These are phyloP conservation scores for Protobothrops mucrosquamatus DNA, from an alignment of 2,113 vertebrate species.

Conservation along the genomic window DNA sequence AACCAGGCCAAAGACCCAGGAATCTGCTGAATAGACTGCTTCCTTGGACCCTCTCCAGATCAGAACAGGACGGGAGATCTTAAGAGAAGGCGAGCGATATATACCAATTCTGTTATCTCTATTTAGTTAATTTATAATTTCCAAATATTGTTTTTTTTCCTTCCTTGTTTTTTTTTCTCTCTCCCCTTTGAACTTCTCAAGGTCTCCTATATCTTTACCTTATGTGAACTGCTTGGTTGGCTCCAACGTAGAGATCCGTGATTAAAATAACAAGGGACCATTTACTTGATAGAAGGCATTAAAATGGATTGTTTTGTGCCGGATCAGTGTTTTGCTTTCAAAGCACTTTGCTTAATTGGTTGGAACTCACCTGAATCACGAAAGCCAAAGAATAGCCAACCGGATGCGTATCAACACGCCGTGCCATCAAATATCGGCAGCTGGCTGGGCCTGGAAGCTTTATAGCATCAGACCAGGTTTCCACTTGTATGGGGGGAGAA, in stretches of 20 bases:
- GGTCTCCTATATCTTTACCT: conserved; percentile 15
- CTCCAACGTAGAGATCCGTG: background rate
- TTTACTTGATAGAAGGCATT: background rate
- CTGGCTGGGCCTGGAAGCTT: background rate
- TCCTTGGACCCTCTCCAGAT: background rate
- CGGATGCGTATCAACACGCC: too few species aligned
- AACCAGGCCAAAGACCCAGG: background rate
- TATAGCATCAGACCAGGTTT: background rate
- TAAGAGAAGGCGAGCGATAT: background rate
- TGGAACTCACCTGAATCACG: background rate
- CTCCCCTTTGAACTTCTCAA: background rate
- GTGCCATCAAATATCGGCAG: background rate
- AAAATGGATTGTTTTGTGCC: background rate
- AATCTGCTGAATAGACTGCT: background rate
- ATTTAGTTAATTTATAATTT: background rate
- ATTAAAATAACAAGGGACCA: background rate
- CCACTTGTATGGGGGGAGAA: background rate
- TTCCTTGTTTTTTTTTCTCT: background rate
- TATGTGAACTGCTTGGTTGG: background rate
- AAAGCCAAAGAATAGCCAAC: background rate
- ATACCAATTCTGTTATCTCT: conserved; percentile 14
- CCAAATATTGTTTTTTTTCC: background rate
- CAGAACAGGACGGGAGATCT: background rate
- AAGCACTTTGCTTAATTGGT: background rate
- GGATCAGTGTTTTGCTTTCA: background rate